phyloP scores from a whole-genome alignment of 1,140 invertebrate species.

The Globodera ellingtonae region DNA sequence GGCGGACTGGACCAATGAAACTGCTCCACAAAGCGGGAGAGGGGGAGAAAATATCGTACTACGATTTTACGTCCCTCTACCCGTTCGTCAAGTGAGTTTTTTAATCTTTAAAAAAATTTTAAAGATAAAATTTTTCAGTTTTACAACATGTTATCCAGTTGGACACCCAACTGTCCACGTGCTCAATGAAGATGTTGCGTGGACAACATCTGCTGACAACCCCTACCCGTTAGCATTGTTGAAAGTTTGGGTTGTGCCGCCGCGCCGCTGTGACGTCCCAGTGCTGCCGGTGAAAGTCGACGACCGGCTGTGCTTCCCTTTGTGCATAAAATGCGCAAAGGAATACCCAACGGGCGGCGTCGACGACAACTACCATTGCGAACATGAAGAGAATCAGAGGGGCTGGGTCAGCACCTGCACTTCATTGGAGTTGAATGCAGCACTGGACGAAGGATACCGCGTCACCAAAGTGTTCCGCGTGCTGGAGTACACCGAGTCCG shows the following conservation, averaged over 20 bases:
- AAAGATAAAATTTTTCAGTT: not conserved
- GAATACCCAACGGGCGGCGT: not conserved
- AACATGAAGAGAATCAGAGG: no score
- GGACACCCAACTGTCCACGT: conserved; percentile 7
- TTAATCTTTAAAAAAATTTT: not conserved
- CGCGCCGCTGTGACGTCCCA: not conserved
- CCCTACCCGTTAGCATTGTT: not conserved
- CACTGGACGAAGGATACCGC: not conserved
- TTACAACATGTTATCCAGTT: not conserved
- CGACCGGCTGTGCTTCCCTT: not conserved
- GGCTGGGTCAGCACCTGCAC: conserved; percentile 1
- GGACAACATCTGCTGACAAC: not conserved
- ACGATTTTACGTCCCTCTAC: conserved; percentile 10
- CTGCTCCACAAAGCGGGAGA: not conserved
- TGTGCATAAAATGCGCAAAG: not conserved
- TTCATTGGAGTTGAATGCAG: not conserved
- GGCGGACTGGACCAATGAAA: not conserved
- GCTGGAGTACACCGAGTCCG: not conserved
- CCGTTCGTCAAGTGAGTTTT: not conserved
- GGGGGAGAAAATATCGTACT: conserved; percentile 12
- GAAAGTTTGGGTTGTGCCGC: conserved; percentile 7
- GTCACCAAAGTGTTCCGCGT: conserved; percentile 5
- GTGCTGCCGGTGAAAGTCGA: not conserved
- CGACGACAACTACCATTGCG: not conserved
- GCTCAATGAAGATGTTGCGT: conserved; percentile 4